These are phyloP conservation scores for Archivesica marissinica DNA, from an alignment of 1,140 invertebrate genomes.

Conservation along the genomic window DNA sequence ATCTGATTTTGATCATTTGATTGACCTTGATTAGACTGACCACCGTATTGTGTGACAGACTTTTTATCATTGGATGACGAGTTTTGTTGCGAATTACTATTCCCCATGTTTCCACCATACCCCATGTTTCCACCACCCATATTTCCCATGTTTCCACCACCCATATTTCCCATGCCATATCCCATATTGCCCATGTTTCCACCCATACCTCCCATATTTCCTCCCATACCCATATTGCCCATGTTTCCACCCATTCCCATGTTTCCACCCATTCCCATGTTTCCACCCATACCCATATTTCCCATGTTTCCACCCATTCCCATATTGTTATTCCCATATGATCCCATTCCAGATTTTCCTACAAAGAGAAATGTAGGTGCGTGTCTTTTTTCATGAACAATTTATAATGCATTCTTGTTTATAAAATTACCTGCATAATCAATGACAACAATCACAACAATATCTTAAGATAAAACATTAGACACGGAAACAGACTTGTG, in stretches of 20 bases:
- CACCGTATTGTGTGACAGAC: neutral
- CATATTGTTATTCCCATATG: constrained; percentile 13
- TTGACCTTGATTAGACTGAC: neutral
- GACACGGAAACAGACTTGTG: neutral
- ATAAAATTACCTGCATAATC: neutral
- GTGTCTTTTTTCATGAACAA: neutral
- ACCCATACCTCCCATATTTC: constrained; percentile 8
- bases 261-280: constrained; percentile 9
- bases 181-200: constrained; percentile 37
- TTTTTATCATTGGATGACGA: neutral
- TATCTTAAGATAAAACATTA: neutral
- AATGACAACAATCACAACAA: neutral
- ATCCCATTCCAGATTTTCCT: constrained; percentile 6
- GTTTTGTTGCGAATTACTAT: constrained; percentile 2
- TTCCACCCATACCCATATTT: too few relatives aligned
- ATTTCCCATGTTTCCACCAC: neutral
- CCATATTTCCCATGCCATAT: constrained; percentile 4
- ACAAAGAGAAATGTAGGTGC: neutral
- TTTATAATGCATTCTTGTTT: neutral
- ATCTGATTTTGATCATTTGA: constrained; percentile 5
- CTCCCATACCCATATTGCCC: neutral
- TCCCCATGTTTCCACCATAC: constrained; percentile 50
- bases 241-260: constrained; percentile 34
- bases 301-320: neutral
- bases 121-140: neutral